Evolutionary conservation across 1,140 invertebrate genomes (phyloP).

Genomic region (Drosophila erecta): DNA sequence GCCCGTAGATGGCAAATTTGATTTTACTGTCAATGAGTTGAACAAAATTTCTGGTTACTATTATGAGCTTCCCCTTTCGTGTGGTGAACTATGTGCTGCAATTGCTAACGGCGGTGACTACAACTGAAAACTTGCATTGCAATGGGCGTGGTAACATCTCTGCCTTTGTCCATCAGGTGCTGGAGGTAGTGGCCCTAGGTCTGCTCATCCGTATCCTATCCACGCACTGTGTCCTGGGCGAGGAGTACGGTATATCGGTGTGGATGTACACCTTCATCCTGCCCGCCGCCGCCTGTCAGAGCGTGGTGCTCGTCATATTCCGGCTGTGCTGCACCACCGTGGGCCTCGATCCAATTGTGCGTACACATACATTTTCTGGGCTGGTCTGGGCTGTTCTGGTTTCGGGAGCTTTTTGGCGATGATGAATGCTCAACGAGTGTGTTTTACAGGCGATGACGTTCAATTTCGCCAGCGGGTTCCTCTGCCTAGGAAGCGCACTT

Average conservation of each 20-base stretch:
- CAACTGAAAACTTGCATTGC: neutral
- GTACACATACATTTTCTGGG: constrained; percentile 26
- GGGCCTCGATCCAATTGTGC: constrained; percentile 69
- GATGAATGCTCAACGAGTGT: constrained; percentile 1
- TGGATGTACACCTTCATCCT: constrained; percentile 36
- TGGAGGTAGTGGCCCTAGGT: constrained; percentile 39
- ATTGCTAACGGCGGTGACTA: constrained; percentile 52
- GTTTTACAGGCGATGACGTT: constrained; percentile 53
- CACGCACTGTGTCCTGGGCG: constrained; percentile 48
- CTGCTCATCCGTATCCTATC: constrained; percentile 21
- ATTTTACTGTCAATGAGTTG: constrained; percentile 54
- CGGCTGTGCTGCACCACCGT: constrained; percentile 45
- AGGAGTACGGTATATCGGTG: constrained; percentile 54
- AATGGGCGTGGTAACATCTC: neutral
- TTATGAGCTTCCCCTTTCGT: constrained; percentile 44
- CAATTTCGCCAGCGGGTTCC: constrained; percentile 45
- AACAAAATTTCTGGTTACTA: constrained; percentile 25
- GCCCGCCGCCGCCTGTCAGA: constrained; percentile 37
- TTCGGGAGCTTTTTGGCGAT: neutral
- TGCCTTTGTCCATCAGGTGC: constrained; percentile 17
- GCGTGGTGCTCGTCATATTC: constrained; percentile 17
- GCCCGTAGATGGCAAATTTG: constrained; percentile 22
- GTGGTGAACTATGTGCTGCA: constrained; percentile 24
- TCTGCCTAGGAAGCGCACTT: constrained; percentile 20
- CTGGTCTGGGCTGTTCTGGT: neutral